Evolutionary conservation across 2,797 vertebrate species (phyloP), one percentile per base, ranked within the genome.

Genomic region (Cephalopachus bancanus): DNA sequence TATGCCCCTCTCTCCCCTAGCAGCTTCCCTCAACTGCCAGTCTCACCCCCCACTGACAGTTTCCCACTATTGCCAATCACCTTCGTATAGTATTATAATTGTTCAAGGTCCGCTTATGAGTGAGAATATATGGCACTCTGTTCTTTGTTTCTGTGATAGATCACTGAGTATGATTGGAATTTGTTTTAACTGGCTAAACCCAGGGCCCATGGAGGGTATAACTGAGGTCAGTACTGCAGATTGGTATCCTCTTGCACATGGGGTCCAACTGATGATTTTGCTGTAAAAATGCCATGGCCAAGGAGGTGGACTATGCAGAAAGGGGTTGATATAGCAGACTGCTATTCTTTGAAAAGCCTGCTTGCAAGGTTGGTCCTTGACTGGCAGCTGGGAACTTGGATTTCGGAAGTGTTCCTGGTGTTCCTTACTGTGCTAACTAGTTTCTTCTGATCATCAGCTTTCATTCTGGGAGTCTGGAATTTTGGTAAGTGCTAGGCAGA

Each of bases 111-210:
- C 44, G 44, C 44, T 44, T 7, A 44, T 44, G 44, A 44, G 44
- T 44, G 44, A 44, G 44, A 44, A 7, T 4, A 44, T 44, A 44
- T 44, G 44, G 44, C 44, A 44, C 44, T 44, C 44, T 5, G 44
- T 44, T 44, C 44, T 44, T 44, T 44, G 44, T 44, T 44, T 44
- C 44, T 44, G 44, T 44, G 44, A 44, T 44, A 44, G 44, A 44
- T 44, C 44, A 44, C 44, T 44, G 44, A 44, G 44, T 44, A 44
- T 44, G 44, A 44, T n/a, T 65, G 55, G 17, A 26, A 91, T 69
- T 91, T 92, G 10, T 72, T 96, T 97, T n/a, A 92, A 87, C 14
- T 71, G 53, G 59, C 76, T 75, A 88, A 84, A 92, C 88, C 30
- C 57, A 95, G 59, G 59, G 57, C 2, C 10, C 60, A 17, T 83